Conservation (phyloP, 92 coral and sea anemone genomes). For the Bergia sp. region DNA sequence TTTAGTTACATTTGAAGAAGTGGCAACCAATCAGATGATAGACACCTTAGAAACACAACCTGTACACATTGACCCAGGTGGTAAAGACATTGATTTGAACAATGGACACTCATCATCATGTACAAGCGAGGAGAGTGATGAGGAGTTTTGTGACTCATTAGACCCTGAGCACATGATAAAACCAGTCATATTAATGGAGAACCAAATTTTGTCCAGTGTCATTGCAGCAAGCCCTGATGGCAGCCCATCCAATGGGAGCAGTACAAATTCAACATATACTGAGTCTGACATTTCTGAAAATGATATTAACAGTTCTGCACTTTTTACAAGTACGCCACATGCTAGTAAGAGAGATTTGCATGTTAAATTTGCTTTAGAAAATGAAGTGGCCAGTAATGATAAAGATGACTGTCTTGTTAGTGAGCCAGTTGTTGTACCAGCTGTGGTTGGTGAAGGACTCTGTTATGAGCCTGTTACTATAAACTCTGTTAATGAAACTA, state of each 20-base stretch:
- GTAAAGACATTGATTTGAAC: conserved; percentile 2
- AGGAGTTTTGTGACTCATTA: conserved; percentile 93
- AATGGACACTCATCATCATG: conserved; percentile 27
- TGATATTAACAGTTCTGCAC: conserved; percentile 40
- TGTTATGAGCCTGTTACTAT: conserved; percentile 24
- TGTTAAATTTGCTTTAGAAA: conserved; percentile 85
- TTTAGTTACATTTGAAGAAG: conserved; percentile 14
- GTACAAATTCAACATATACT: conserved; percentile 54
- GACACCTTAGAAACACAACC: conserved; percentile 6
- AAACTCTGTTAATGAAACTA: not conserved
- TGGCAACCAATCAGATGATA: not conserved
- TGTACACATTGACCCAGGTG: not conserved
- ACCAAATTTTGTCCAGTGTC: not conserved
- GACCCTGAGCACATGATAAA: conserved; percentile 89
- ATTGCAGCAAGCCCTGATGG: conserved; percentile 27
- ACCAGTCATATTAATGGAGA: conserved; percentile 2
- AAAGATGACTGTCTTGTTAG: not conserved
- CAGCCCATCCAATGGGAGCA: conserved; percentile 35
- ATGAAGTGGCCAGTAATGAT: conserved; percentile 17
- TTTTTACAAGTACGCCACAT: conserved; percentile 79
- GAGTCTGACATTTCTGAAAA: conserved; percentile 75
- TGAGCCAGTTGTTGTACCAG: not conserved
- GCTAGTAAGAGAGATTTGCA: conserved; percentile 70
- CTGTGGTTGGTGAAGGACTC: not conserved
- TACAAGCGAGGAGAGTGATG: conserved; percentile 90